These are phyloP conservation scores for Nipponacmea schrenckii DNA, from an alignment of 2,888 invertebrate species.

Conservation along the genomic window DNA sequence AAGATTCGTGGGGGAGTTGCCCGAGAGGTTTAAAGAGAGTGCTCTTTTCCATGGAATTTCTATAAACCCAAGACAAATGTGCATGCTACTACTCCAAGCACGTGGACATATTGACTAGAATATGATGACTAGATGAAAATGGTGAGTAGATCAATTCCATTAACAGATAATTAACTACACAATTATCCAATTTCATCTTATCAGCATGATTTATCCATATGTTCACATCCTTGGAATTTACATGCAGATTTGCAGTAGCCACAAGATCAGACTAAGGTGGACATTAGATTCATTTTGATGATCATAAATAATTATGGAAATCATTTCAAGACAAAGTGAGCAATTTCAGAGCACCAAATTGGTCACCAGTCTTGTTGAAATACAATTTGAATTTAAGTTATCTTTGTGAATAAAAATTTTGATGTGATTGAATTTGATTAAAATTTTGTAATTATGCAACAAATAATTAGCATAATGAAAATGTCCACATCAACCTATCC, in stretches of 20 bases:
- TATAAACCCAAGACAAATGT: conserved; percentile 86
- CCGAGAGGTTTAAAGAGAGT: conserved; percentile 88
- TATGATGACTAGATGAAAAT: conserved; percentile 61
- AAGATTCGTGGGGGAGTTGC: conserved; percentile 35
- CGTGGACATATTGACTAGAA: conserved; percentile 44
- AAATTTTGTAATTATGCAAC: too few species aligned
- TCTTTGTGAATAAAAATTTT: too few species aligned
- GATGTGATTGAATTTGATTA: too few species aligned
- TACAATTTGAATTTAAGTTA: too few species aligned
- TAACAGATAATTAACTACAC: too few species aligned
- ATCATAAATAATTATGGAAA: too few species aligned
- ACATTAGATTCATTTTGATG: background rate
- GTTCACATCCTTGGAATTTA: background rate
- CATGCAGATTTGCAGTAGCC: conserved; percentile 12
- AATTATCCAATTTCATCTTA: conserved; percentile 8
- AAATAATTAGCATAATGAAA: background rate
- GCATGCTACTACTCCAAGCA: conserved; percentile 44
- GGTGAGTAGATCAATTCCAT: conserved; percentile 15
- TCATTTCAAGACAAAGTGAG: background rate
- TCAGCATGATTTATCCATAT: background rate
- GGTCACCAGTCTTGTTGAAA: background rate
- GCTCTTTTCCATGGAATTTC: conserved; percentile 86
- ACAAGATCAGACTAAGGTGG: conserved; percentile 11
- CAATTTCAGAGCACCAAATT: conserved; percentile 11
- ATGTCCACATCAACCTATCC: conserved; percentile 52